A percentile compares a stretch with the other conserved stretches of the same genome.
phyloP scores from a whole-genome alignment of 1,140 invertebrate genomes.

The Heliconius nattereri region DNA sequence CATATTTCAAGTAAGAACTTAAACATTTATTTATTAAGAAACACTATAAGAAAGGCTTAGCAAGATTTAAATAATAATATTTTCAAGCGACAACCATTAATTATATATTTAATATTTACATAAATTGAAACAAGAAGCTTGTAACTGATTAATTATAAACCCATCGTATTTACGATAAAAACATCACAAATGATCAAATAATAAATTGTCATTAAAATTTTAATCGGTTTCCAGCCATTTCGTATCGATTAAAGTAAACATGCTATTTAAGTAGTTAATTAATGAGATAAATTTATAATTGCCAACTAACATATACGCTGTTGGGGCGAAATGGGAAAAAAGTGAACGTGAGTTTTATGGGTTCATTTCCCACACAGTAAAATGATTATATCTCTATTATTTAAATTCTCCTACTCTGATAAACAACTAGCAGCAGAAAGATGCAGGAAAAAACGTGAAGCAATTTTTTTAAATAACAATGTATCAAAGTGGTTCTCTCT shows the following conservation, averaged over 20 bases:
- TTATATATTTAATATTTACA: constrained; percentile 26
- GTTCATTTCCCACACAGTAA: no score
- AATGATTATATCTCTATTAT: no score
- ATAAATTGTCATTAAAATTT: constrained; percentile 25
- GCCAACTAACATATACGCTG: background rate
- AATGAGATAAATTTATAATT: constrained; percentile 22
- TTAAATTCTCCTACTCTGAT: no score
- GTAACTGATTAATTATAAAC: constrained; percentile 19
- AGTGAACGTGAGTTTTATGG: no score
- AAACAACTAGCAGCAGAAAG: no score
- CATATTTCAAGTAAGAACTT: background rate
- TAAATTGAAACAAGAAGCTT: constrained; percentile 18
- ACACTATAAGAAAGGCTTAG: background rate
- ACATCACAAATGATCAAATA: background rate
- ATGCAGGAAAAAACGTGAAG: no score
- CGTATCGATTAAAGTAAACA: background rate
- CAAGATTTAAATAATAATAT: constrained; percentile 15
- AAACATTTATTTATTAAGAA: constrained; percentile 15
- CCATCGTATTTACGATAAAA: background rate
- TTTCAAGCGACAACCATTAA: constrained; percentile 21
- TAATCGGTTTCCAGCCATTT: constrained; percentile 4
- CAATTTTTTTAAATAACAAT: no score
- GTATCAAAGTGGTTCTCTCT: no score
- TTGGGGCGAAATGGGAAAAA: no score
- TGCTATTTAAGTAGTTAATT: constrained; percentile 17